Percentiles rank a stretch among this genome's conserved stretches.
phyloP scores from a whole-genome alignment of 2,797 vertebrate species.

The Neomorphus geoffroyi region DNA sequence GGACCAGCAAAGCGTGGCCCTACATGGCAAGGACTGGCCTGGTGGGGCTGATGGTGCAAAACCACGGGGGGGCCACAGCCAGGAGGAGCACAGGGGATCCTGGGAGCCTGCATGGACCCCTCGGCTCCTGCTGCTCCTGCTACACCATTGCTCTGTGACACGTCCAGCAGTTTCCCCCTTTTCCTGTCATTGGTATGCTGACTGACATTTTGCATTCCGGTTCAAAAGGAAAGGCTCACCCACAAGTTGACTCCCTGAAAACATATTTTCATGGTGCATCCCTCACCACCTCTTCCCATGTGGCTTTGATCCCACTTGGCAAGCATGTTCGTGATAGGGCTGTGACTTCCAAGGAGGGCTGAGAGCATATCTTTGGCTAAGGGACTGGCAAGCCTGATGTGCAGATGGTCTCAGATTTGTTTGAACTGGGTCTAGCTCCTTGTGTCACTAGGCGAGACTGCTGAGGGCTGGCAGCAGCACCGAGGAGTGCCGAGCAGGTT shows the following conservation, averaged over 20 bases:
- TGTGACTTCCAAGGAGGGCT: neutral
- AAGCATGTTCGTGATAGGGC: accelerated
- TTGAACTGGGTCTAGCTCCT: neutral
- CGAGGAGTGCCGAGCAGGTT: accelerated
- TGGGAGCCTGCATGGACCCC: neutral
- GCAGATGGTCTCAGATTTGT: neutral
- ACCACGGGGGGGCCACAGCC: accelerated
- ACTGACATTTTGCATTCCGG: neutral
- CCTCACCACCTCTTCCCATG: neutral
- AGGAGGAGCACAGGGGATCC: neutral
- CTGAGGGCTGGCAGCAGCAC: neutral
- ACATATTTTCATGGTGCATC: accelerated
- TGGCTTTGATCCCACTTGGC: neutral
- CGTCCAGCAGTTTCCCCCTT: accelerated
- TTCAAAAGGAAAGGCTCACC: neutral
- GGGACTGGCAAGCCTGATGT: neutral
- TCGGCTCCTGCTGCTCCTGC: neutral
- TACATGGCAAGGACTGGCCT: neutral
- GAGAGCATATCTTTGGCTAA: neutral
- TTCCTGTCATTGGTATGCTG: neutral
- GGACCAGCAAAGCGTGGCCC: neutral
- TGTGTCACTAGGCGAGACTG: accelerated
- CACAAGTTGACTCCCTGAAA: neutral
- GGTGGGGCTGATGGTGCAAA: neutral
- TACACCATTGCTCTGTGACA: accelerated